Conservation (phyloP, 2,797 vertebrate genomes). For the Hozukius guyotensis region DNA sequence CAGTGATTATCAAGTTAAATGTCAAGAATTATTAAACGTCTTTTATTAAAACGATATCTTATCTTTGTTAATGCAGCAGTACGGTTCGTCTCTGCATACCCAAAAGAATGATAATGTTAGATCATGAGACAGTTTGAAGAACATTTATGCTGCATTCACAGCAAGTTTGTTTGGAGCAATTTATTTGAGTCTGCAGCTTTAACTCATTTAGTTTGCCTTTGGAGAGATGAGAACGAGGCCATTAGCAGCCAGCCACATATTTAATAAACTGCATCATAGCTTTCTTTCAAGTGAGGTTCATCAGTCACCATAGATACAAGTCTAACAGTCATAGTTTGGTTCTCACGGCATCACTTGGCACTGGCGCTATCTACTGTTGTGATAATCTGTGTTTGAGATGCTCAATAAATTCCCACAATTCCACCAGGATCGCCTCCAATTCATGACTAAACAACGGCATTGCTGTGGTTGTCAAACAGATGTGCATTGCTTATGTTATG, state of each 20-base stretch:
- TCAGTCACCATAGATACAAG: background rate
- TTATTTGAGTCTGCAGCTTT: constrained; percentile 2
- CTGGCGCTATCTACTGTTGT: background rate
- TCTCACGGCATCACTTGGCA: background rate
- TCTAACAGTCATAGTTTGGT: background rate
- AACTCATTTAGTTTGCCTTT: constrained; percentile 14
- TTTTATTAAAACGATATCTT: background rate
- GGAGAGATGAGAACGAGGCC: background rate
- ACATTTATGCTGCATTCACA: background rate
- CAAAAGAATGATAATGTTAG: background rate
- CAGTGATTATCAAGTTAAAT: background rate
- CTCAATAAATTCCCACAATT: background rate
- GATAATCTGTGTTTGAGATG: background rate
- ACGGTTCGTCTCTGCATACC: background rate
- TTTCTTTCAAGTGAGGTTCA: background rate
- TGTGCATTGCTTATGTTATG: background rate
- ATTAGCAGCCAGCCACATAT: constrained; percentile 1
- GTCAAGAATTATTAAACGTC: background rate
- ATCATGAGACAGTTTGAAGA: background rate
- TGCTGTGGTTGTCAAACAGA: background rate
- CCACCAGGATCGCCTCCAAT: background rate
- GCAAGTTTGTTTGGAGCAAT: background rate
- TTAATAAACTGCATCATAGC: constrained; percentile 1
- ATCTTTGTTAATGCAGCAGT: background rate
- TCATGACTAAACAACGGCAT: background rate